phyloP scores from a whole-genome alignment of 2,797 vertebrate species.

The Anabas testudineus region DNA sequence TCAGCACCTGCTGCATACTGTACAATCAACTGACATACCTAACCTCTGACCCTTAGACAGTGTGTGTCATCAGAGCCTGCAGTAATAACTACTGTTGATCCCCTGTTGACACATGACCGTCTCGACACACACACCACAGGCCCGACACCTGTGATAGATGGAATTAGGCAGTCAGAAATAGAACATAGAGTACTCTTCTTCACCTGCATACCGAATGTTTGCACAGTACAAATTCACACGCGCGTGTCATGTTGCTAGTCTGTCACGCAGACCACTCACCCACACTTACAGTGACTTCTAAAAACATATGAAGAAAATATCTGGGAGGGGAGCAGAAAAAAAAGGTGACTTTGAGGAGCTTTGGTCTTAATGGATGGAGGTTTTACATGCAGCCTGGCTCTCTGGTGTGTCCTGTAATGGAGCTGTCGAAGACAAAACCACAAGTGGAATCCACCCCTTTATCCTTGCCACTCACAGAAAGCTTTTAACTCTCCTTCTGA shows the following conservation, averaged over 20 bases:
- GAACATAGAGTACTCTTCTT: slow-evolving; percentile 32
- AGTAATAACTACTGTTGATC: slow-evolving; percentile 79
- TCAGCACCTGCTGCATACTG: slow-evolving; percentile 63
- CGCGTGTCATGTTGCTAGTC: slow-evolving; percentile 32
- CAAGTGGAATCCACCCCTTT: slow-evolving; percentile 58
- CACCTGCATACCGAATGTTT: slow-evolving; percentile 46
- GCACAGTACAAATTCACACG: slow-evolving; percentile 31
- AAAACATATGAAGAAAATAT: slow-evolving; percentile 17
- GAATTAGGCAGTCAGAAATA: slow-evolving; percentile 62
- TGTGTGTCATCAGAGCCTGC: slow-evolving; percentile 72
- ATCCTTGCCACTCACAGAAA: slow-evolving; percentile 60
- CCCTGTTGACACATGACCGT: slow-evolving; percentile 78
- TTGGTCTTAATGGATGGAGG: slow-evolving; percentile 51
- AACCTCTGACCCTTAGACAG: slow-evolving; percentile 80
- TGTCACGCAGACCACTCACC: background rate
- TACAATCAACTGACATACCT: slow-evolving; percentile 75
- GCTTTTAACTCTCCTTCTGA: slow-evolving; percentile 64
- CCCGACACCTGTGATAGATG: slow-evolving; percentile 59
- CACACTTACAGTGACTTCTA: slow-evolving; percentile 9
- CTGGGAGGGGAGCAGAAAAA: slow-evolving; percentile 27
- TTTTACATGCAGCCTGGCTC: slow-evolving; percentile 46
- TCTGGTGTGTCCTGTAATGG: slow-evolving; percentile 54
- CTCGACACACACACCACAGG: slow-evolving; percentile 59
- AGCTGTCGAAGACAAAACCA: slow-evolving; percentile 59
- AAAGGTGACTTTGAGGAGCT: slow-evolving; percentile 48